Percentiles rank a stretch among this genome's conserved stretches.
These are phyloP conservation scores for Aphelenchoides bicaudatus DNA, from an alignment of 2,888 invertebrate species.

Conservation along the genomic window DNA sequence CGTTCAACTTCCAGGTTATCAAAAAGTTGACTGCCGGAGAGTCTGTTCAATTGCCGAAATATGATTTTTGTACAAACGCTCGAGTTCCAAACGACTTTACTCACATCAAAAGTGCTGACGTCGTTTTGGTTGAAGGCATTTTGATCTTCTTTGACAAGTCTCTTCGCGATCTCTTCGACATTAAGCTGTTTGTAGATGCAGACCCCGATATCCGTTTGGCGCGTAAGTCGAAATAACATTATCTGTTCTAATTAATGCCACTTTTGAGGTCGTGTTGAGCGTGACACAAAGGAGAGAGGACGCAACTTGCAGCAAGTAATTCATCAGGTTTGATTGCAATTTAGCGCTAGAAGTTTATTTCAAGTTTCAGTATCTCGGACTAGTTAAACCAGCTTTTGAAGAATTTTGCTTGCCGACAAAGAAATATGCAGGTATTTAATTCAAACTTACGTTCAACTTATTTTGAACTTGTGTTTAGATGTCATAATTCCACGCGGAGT, in stretches of 20 bases:
- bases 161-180: slow-evolving; percentile 88
- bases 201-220: slow-evolving; percentile 93
- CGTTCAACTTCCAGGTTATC: slow-evolving; percentile 74
- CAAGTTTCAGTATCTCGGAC: slow-evolving; percentile 2
- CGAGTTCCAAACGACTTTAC: slow-evolving; percentile 64
- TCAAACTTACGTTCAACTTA: no score
- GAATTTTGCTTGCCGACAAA: slow-evolving; percentile 76
- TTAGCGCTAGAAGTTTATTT: slow-evolving; percentile 67
- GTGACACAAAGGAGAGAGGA: slow-evolving; percentile 90
- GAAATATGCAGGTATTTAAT: slow-evolving; percentile 98
- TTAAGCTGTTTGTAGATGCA: slow-evolving; percentile 98
- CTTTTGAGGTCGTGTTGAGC: slow-evolving; percentile 72
- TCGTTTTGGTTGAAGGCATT: slow-evolving; percentile 83
- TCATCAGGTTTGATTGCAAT: slow-evolving; percentile 82
- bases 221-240: no score
- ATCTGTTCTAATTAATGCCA: slow-evolving; percentile 3
- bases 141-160: slow-evolving; percentile 94
- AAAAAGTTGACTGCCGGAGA: slow-evolving; percentile 78
- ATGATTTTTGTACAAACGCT: slow-evolving; percentile 86
- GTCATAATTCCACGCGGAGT: slow-evolving; percentile 85
- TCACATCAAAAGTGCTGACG: slow-evolving; percentile 82
- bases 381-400: slow-evolving; percentile 99
- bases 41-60: slow-evolving; percentile 83
- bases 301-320: slow-evolving; percentile 88
- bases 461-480: slow-evolving; percentile 69